Base-by-base conservation (phyloP, 2,888 invertebrate genomes). In the Drosophila affinis region DNA sequence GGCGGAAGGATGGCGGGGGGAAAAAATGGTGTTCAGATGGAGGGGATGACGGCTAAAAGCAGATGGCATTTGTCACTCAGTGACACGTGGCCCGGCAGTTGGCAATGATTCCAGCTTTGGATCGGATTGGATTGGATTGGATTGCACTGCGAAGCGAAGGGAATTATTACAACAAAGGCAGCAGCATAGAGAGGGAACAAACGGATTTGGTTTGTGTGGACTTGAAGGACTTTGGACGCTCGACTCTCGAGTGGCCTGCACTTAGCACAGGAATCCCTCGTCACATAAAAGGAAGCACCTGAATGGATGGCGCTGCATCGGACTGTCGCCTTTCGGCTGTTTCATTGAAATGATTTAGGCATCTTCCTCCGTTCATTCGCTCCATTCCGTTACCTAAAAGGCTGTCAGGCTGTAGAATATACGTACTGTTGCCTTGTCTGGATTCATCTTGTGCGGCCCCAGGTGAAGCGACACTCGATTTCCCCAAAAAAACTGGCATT, bases 61-160 rank as follows among this genome's bases (percentile, higher is more conserved):
- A 44, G 18, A 59, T 52, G 48, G 60, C 69, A 48, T 70, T 69
- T 69, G 69, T 70, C 60, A 69, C 69, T 60, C 52, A 60, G 53
- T 29, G 62, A 32, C 62, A 62, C 72, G 56, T 68, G 48, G 29
- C 69, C 48, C 4, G 49, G 51, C 44, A 14, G 39, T 62, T 49
- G 62, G 39, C 27, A 39, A 62, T 48, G 62, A 18, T 62, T 39
- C 29, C 34, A 18, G 12, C 47, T n/a, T 32, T 12, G 39, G 39
- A 39, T 39, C 14, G 39, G 39, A 39, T 39, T 29, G 32, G 9
- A 7, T 39, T 29, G 32, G 9, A 7, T 7, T 9, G n/a, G 9
- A 32, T 21, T 60, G 46, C 61, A 61, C 5, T 17, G 60, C 3
- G 24, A 5, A 24, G 32, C 17, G 17, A 10, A 46, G 24, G 3